Conservation (phyloP, 2,888 invertebrate species). For the Bombylius major region DNA sequence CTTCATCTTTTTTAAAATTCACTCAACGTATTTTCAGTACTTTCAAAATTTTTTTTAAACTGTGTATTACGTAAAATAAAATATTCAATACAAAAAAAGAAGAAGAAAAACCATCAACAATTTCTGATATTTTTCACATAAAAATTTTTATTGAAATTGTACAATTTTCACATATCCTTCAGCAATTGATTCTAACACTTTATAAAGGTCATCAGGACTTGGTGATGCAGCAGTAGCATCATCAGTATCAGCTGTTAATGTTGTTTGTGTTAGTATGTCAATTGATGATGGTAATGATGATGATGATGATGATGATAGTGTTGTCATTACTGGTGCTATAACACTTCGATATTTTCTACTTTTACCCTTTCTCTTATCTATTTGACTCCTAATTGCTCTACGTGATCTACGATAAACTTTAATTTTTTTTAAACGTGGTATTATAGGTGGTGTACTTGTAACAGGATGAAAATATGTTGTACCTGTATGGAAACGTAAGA, state of each 20-base stretch:
- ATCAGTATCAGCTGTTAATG: conserved; percentile 26
- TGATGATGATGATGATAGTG: too few relatives aligned
- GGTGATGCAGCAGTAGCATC: conserved; percentile 29
- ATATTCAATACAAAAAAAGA: too few relatives aligned
- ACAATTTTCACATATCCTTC: conserved; percentile 33
- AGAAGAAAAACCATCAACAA: too few relatives aligned
- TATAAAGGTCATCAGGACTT: conserved; percentile 33
- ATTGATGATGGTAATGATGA: too few relatives aligned
- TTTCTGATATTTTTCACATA: too few relatives aligned
- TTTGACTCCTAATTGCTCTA: neutral
- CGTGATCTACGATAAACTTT: conserved; percentile 30
- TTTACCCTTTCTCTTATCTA: too few relatives aligned
- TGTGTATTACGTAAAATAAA: too few relatives aligned
- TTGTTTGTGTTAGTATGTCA: conserved; percentile 5
- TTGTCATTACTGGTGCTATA: too few relatives aligned
- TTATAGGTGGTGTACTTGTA: conserved; percentile 20
- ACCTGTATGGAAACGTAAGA: conserved; percentile 16
- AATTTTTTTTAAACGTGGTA: conserved; percentile 27
- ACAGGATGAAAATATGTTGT: conserved; percentile 35
- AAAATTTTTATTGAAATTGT: neutral
- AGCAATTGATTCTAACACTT: conserved; percentile 32
- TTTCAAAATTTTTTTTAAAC: too few relatives aligned
- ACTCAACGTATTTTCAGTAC: too few relatives aligned
- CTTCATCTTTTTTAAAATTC: too few relatives aligned
- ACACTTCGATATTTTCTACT: too few relatives aligned